Base-by-base conservation (phyloP, 2,797 vertebrate genomes). In the Lagocephalus sceleratus region DNA sequence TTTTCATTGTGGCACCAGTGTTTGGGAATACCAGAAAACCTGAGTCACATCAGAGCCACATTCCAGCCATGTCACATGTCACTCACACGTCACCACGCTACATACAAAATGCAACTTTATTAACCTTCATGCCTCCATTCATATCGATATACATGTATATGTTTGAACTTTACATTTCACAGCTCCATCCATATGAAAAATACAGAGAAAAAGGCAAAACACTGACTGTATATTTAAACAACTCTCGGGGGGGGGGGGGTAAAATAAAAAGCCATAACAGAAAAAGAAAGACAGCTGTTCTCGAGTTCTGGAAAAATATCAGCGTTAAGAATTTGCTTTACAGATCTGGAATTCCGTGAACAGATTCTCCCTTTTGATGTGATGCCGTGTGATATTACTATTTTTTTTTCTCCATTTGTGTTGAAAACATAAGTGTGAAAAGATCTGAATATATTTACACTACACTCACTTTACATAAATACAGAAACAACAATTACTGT, bases 381-480 rank as follows among this genome's bases (percentile, higher is more conserved):
- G 83, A 91, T 85, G 90, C 91, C 89, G 93, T 94, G 93, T 85
- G 88, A 93, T 91, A 93, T 93, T 93, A 97, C 94, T 91, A 91
- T 92, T 93, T 89, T 56, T 64, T 60, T n/a, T 54, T 55, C 42
- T 26, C 38, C 38, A 12, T 20, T 57, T 50, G 26, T 69, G 70
- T 59, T 71, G 63, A 51, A 12, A 95, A 93, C 89, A 90, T 90
- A 94, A 96, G 92, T 94, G 82, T 93, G 90, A 92, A 97, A 94
- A 92, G 89, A 93, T 97, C 91, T 94, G 92, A 93, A 91, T 93
- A 95, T 98, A 98, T 99, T 96, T 98, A 99, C 96, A 99, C 93
- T 95, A 97, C 95, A 92, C 95, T 97, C 95, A 98, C 94, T 97
- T 94, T 97, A 98, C 95, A 98, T 98, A 97, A 98, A 97, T 98